phyloP scores from a whole-genome alignment of 2,113 vertebrate genomes.

The Amazona vittata region DNA sequence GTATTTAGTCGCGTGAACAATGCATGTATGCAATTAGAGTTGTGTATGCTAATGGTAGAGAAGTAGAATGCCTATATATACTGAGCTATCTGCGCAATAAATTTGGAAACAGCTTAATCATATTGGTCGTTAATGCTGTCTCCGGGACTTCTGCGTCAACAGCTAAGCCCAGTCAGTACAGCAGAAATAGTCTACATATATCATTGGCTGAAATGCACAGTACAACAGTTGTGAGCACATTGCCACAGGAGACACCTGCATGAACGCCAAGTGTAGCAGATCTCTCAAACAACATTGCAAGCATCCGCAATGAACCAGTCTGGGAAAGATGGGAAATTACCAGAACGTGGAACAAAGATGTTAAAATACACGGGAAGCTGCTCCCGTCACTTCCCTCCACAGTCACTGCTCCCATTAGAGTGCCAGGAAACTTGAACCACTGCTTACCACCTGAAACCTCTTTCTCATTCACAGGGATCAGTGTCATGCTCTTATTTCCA shows the following conservation, averaged over 20 bases:
- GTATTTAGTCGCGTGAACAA: too few relatives aligned
- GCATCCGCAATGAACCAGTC: not conserved
- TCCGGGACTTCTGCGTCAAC: too few relatives aligned
- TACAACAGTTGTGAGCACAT: not conserved
- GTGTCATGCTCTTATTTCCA: not conserved
- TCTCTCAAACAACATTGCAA: not conserved
- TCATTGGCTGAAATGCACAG: not conserved
- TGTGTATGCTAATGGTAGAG: too few relatives aligned
- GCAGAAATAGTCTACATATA: slow-evolving; percentile 36
- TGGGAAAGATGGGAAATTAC: not conserved
- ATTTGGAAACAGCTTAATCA: too few relatives aligned
- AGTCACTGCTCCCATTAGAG: not conserved
- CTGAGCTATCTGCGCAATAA: too few relatives aligned
- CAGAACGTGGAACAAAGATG: not conserved
- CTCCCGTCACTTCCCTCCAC: not conserved
- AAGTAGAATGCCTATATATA: too few relatives aligned
- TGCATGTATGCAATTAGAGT: too few relatives aligned
- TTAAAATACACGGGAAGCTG: not conserved
- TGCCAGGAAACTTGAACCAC: not conserved
- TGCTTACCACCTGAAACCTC: not conserved
- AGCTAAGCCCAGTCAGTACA: slow-evolving; percentile 51
- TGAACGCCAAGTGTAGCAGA: not conserved
- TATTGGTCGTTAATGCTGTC: too few relatives aligned
- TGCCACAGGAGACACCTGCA: not conserved
- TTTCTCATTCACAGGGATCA: not conserved